Evolutionary conservation across 1,140 invertebrate species (phyloP).

Genomic region (fruit fly (Drosophila melanogaster)): DNA sequence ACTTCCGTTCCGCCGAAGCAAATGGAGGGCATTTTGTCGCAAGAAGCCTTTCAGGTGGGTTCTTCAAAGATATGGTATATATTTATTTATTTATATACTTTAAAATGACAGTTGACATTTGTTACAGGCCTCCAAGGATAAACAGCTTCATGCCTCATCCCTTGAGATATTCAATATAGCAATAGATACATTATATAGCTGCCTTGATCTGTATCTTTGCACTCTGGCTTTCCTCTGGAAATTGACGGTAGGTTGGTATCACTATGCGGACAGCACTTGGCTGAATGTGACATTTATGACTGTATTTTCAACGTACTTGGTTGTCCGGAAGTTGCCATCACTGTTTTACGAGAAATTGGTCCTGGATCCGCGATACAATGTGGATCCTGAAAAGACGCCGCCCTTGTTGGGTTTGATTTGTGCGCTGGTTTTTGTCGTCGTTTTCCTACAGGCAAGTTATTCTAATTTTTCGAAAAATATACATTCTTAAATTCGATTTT

Average conservation of each 20-base stretch:
- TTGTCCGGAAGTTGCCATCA: slow-evolving; percentile 32
- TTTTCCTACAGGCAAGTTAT: slow-evolving; percentile 41
- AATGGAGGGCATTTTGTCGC: slow-evolving; percentile 14
- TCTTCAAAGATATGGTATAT: no score
- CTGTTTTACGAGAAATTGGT: slow-evolving; percentile 48
- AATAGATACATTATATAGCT: slow-evolving; percentile 36
- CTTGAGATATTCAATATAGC: background rate
- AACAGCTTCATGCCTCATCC: slow-evolving; percentile 12
- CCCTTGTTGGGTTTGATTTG: slow-evolving; percentile 54
- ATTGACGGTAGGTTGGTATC: slow-evolving; percentile 23
- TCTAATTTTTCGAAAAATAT: background rate
- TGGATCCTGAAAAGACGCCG: slow-evolving; percentile 1
- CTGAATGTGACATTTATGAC: slow-evolving; percentile 45
- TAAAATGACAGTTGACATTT: no score
- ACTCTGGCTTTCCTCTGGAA: slow-evolving; percentile 37
- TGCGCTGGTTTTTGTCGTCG: slow-evolving; percentile 26
- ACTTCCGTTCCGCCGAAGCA: background rate
- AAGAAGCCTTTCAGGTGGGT: slow-evolving; percentile 11
- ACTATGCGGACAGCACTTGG: slow-evolving; percentile 26
- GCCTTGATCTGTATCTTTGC: slow-evolving; percentile 40
- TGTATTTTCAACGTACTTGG: slow-evolving; percentile 39
- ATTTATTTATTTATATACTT: no score
- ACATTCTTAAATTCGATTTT: background rate
- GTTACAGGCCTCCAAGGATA: slow-evolving; percentile 11
- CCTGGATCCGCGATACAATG: slow-evolving; percentile 24